phyloP scores from a whole-genome alignment of 2,888 invertebrate species.

The Latheticus oryzae region DNA sequence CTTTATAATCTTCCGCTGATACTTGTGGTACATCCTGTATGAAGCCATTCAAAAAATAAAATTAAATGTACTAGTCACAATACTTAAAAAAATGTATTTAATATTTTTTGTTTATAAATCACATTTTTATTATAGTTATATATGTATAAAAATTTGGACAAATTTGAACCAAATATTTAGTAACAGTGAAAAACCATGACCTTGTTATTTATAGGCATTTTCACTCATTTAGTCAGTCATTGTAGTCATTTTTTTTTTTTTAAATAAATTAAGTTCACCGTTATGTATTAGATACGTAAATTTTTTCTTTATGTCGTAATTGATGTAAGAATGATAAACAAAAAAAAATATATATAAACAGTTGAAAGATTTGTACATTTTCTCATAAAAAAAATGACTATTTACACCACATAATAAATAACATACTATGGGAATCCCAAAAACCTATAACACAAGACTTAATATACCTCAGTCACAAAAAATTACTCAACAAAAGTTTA shows the following conservation, averaged over 20 bases:
- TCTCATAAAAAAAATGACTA: slow-evolving; percentile 15
- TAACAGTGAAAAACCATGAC: slow-evolving; percentile 14
- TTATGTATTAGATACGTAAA: slow-evolving; percentile 30
- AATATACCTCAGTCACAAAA: slow-evolving; percentile 34
- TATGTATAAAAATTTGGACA: slow-evolving; percentile 40
- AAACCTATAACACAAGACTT: slow-evolving; percentile 17
- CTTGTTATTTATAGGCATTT: slow-evolving; percentile 24
- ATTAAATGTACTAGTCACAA: slow-evolving; percentile 54
- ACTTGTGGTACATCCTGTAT: no score
- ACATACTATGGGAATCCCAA: slow-evolving; percentile 5
- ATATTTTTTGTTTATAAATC: slow-evolving; percentile 47
- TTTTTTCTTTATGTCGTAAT: slow-evolving; percentile 36
- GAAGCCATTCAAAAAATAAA: slow-evolving; percentile 35
- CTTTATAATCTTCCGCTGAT: no score
- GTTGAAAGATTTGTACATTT: slow-evolving; percentile 33
- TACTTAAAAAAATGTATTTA: slow-evolving; percentile 51
- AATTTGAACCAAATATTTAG: slow-evolving; percentile 40
- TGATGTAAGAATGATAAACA: slow-evolving; percentile 35
- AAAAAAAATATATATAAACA: slow-evolving; percentile 30
- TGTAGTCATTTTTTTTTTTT: slow-evolving; percentile 35
- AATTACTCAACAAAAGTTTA: no score
- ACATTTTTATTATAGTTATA: slow-evolving; percentile 43
- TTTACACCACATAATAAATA: slow-evolving; percentile 32
- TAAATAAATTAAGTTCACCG: slow-evolving; percentile 11
- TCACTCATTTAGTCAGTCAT: slow-evolving; percentile 34